A percentile compares a stretch with the other conserved stretches of the same genome.
Evolutionary conservation across 37 sponge, comb jelly and placozoan species (phyloP).

Genomic region (Ephydatia muelleri): DNA sequence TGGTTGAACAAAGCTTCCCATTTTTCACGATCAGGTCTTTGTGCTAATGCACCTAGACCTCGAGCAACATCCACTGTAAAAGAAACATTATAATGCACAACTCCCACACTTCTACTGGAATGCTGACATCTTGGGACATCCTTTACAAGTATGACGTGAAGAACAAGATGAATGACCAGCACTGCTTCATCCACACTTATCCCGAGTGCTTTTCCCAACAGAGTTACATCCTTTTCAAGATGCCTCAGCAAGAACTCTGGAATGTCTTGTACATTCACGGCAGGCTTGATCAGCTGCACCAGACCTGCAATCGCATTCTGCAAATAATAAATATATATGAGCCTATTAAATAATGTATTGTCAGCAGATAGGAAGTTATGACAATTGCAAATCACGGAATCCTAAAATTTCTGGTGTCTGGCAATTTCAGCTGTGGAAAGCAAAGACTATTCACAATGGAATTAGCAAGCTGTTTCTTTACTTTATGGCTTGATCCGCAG

Average conservation of each 20-base stretch:
- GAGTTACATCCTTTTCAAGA: slow-evolving; percentile 61
- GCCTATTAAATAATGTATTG: neutral
- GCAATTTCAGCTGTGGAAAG: too few relatives aligned
- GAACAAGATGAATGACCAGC: slow-evolving; percentile 56
- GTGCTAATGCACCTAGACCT: neutral
- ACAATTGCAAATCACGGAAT: too few relatives aligned
- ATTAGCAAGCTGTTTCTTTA: too few relatives aligned
- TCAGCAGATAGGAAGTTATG: too few relatives aligned
- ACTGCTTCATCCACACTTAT: slow-evolving; percentile 52
- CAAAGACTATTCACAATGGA: too few relatives aligned
- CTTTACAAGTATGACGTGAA: slow-evolving; percentile 31
- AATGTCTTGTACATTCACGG: slow-evolving; percentile 1
- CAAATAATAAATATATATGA: neutral
- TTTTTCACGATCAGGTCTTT: slow-evolving; percentile 17
- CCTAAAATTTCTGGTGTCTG: too few relatives aligned
- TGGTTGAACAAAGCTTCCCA: slow-evolving; percentile 54
- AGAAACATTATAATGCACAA: neutral
- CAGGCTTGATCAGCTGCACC: slow-evolving; percentile 20
- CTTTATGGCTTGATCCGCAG: too few relatives aligned
- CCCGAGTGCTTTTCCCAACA: slow-evolving; percentile 27
- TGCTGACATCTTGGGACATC: slow-evolving; percentile 5
- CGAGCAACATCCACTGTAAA: neutral
- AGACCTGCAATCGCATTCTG: slow-evolving; percentile 21
- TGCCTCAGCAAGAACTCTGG: slow-evolving; percentile 77
- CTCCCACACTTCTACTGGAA: neutral